Conservation (phyloP, 2,888 invertebrate genomes). For the Agrilus biguttatus region DNA sequence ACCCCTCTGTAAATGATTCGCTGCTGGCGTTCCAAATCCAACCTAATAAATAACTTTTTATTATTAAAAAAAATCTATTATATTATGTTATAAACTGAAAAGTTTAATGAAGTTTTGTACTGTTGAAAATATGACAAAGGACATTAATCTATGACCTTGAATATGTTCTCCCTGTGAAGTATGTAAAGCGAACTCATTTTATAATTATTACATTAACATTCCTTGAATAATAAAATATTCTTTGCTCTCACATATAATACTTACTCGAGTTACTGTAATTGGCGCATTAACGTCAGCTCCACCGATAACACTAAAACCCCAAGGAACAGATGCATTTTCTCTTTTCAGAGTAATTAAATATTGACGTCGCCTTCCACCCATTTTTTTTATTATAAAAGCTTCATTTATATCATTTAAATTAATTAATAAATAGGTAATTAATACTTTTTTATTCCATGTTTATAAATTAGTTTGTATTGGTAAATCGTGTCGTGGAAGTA, state of each 20-base stretch:
- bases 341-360: conserved; percentile 61
- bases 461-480: not conserved
- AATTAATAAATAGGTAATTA: not conserved
- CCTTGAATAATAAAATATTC: not conserved
- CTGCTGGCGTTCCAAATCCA: conserved; percentile 71
- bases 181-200: not conserved
- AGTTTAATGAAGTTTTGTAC: too few species aligned
- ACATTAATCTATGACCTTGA: too few species aligned
- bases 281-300: conserved; percentile 77
- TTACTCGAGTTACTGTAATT: conserved; percentile 79
- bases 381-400: conserved; percentile 10
- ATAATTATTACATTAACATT: too few species aligned
- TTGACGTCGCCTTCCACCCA: conserved; percentile 60
- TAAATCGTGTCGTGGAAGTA: not conserved
- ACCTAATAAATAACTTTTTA: conserved; percentile 44
- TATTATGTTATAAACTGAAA: too few species aligned
- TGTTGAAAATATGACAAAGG: too few species aligned
- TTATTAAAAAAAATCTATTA: too few species aligned
- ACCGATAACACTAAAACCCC: conserved; percentile 80
- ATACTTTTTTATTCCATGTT: not conserved
- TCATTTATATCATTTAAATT: not conserved
- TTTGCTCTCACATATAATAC: conserved; percentile 14
- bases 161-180: too few species aligned
- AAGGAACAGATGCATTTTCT: conserved; percentile 55
- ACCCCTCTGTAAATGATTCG: conserved; percentile 71